Percentiles rank a stretch among this genome's conserved stretches.
phyloP scores from a whole-genome alignment of 2,797 vertebrate species.

The Salarias fasciatus region DNA sequence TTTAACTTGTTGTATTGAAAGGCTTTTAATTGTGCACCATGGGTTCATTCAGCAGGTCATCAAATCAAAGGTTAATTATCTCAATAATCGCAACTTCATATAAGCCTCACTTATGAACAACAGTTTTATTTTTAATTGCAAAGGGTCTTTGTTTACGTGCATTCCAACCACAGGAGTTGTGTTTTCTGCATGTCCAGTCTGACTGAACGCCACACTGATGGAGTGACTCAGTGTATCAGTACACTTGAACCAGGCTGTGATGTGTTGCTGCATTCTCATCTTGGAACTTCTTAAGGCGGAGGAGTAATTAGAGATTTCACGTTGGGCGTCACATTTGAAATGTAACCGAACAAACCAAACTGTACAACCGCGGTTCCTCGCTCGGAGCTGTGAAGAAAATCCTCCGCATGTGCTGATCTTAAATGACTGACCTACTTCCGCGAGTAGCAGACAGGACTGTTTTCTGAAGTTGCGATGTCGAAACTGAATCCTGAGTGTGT shows the following conservation, averaged over 20 bases:
- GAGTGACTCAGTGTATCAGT: slow-evolving; percentile 2
- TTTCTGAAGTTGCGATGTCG: slow-evolving; percentile 49
- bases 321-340: slow-evolving; percentile 28
- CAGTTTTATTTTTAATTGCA: too few relatives aligned
- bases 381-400: slow-evolving; percentile 35
- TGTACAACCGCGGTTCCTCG: slow-evolving; percentile 14
- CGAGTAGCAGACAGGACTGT: slow-evolving; percentile 34
- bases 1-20: too few relatives aligned
- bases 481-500: slow-evolving; percentile 40
- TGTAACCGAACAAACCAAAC: slow-evolving; percentile 26
- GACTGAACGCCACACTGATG: not conserved
- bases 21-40: too few relatives aligned
- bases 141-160: too few relatives aligned
- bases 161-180: too few relatives aligned
- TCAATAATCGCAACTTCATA: too few relatives aligned
- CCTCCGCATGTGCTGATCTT: slow-evolving; percentile 51
- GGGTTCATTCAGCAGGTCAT: too few relatives aligned
- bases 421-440: slow-evolving; percentile 59
- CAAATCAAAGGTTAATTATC: too few relatives aligned
- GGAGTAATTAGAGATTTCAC: slow-evolving; percentile 16
- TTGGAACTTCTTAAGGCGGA: slow-evolving; percentile 1
- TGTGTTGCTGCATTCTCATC: not conserved
- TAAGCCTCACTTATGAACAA: too few relatives aligned
- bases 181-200: not conserved
- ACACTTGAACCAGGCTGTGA: not conserved